A percentile compares a stretch with the other conserved stretches of the same genome.
Conservation (phyloP, 1,140 invertebrate genomes). For the Coenobita brevimanus region DNA sequence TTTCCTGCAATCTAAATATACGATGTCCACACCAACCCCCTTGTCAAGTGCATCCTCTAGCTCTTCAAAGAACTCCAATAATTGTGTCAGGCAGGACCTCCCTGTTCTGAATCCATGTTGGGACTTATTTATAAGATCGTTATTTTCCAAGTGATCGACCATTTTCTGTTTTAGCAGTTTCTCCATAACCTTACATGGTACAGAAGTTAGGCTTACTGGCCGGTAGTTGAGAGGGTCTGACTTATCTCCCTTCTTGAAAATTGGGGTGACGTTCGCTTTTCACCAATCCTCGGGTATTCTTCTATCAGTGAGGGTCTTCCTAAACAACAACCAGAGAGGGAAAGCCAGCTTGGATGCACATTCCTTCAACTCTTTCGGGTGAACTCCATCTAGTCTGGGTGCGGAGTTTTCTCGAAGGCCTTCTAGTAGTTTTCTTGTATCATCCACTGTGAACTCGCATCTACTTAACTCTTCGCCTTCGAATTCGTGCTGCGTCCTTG, state of each 20-base stretch:
- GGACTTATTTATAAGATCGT: neutral
- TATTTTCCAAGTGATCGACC: neutral
- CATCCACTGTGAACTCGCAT: neutral
- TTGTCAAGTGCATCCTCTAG: neutral
- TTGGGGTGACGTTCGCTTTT: neutral
- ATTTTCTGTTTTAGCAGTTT: neutral
- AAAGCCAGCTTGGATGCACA: neutral
- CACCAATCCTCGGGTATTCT: neutral
- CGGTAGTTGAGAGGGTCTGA: neutral
- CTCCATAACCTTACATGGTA: neutral
- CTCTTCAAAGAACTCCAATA: neutral
- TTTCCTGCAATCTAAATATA: neutral
- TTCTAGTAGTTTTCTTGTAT: neutral
- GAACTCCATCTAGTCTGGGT: neutral
- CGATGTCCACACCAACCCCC: neutral
- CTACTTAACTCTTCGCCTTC: neutral
- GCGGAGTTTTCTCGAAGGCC: neutral
- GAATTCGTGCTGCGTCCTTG: neutral
- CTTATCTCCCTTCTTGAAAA: neutral
- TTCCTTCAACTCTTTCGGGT: neutral
- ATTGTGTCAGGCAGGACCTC: neutral
- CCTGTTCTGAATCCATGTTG: neutral
- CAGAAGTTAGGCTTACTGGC: neutral
- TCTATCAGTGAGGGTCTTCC: neutral
- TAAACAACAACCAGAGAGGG: neutral